phyloP scores from a whole-genome alignment of 2,113 vertebrate genomes.

The Corythornis madagascariensis region DNA sequence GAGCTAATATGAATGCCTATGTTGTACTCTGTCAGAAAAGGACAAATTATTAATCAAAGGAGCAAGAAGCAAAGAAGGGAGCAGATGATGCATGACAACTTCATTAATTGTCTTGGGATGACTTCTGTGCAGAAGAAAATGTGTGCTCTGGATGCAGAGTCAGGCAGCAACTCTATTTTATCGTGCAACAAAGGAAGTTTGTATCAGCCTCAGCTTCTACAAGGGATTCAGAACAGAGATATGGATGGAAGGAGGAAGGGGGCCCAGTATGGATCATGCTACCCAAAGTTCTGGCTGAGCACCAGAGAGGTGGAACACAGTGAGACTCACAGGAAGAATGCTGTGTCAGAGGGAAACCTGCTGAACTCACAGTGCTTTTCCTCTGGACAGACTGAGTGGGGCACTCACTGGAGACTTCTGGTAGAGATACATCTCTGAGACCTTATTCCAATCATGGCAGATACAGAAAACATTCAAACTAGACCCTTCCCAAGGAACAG shows the following conservation, averaged over 20 bases:
- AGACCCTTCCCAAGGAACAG: background rate
- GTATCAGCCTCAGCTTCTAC: background rate
- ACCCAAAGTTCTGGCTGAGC: background rate
- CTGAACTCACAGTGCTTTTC: background rate
- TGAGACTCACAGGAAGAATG: background rate
- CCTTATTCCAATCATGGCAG: background rate
- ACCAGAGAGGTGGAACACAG: background rate
- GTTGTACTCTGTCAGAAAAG: background rate
- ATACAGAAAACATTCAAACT: background rate
- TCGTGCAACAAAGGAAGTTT: background rate
- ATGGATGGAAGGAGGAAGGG: background rate
- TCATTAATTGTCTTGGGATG: background rate
- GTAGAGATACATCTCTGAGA: background rate
- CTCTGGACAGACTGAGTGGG: background rate
- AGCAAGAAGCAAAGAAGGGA: background rate
- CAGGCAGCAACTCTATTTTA: background rate
- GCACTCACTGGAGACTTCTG: background rate
- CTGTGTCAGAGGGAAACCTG: background rate
- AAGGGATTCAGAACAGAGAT: background rate
- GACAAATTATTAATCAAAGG: slow-evolving; percentile 27
- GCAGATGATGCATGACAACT: background rate
- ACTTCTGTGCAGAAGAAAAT: background rate
- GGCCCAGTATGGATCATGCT: background rate
- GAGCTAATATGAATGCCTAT: slow-evolving; percentile 9
- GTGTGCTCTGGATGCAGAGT: background rate